Evolutionary conservation across 2,113 vertebrate genomes (phyloP), one percentile per base, ranked within the genome.

Genomic region (Hydrochoerus hydrochaeris): DNA sequence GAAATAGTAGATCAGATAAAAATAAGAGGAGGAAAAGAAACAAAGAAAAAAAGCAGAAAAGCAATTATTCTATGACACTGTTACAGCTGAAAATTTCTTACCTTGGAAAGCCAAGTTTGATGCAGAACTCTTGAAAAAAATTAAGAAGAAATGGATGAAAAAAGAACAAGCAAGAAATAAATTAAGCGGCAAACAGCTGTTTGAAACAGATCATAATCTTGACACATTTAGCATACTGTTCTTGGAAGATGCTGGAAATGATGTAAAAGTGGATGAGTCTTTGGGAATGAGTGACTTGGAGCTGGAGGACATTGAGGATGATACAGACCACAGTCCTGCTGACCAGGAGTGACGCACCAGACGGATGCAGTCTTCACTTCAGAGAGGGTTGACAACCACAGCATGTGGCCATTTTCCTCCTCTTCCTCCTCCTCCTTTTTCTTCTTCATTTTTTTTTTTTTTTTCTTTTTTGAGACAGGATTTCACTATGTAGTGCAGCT

Each of bases 271-370:
- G 41, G 10, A 41, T 24, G 22, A 71, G 20, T 73, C 20, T 73
- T 73, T 41, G 38, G 38, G 22, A 73, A 24, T 69, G 19, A 38
- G 24, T 41, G 69, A 41, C 69, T 73, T 41, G n/a, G 69, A 71
- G 69, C 63, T 65, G 63, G 63, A 32, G 30, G 49, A 65, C 63
- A 13, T 14, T 4, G 30, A 32, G 62, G 28, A 32, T 65, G 63
- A 65, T 65, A 30, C 30, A 65, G 63, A 65, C 30, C 12, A 65
- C 12, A 65, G 30, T 65, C 99, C 99, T 52, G 98, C 99, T 97
- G 98, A 98, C 88, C 98, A 99, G 99, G 82, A 99, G 99, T 44
- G 99, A 99, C 88, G 58, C 97, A 10, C 97, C 87, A 94, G 28
- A 92, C 9, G 69, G 32, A 30, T 17, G 16, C 65, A 41, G 69